Evolutionary conservation across 2,888 invertebrate genomes (phyloP).

Genomic region (Apamea epomidion): DNA sequence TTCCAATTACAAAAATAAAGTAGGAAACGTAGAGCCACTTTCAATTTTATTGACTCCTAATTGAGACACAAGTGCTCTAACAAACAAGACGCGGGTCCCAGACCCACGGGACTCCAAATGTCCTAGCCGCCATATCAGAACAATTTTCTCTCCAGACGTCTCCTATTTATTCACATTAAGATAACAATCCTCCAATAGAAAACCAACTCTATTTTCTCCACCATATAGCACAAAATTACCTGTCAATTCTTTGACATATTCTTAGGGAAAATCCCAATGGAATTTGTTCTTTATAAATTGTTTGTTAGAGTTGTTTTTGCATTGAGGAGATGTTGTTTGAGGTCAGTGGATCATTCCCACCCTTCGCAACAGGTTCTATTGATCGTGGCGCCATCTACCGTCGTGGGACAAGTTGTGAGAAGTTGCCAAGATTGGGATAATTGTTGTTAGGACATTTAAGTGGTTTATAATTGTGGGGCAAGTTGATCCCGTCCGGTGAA

Average conservation of each 20-base stretch:
- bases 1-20: conserved; percentile 48
- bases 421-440: conserved; percentile 53
- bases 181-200: conserved; percentile 66
- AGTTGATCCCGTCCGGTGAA: conserved; percentile 29
- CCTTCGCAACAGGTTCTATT: conserved; percentile 81
- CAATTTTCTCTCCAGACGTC: conserved; percentile 76
- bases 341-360: conserved; percentile 79
- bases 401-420: conserved; percentile 50
- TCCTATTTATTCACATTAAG: conserved; percentile 78
- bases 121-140: conserved; percentile 71
- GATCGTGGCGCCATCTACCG: conserved; percentile 80
- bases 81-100: conserved; percentile 53
- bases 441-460: conserved; percentile 50
- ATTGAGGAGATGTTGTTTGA: conserved; percentile 64
- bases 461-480: conserved; percentile 46
- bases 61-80: conserved; percentile 60
- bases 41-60: conserved; percentile 54
- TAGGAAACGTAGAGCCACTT: conserved; percentile 29
- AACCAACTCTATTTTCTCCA: conserved; percentile 66
- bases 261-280: conserved; percentile 51
- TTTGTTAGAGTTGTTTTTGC: conserved; percentile 61
- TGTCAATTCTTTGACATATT: conserved; percentile 59
- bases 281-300: conserved; percentile 59
- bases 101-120: conserved; percentile 56
- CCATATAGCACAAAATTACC: conserved; percentile 72